These are phyloP conservation scores for Apoda limacodes DNA, from an alignment of 2,888 invertebrate species.

Conservation along the genomic window DNA sequence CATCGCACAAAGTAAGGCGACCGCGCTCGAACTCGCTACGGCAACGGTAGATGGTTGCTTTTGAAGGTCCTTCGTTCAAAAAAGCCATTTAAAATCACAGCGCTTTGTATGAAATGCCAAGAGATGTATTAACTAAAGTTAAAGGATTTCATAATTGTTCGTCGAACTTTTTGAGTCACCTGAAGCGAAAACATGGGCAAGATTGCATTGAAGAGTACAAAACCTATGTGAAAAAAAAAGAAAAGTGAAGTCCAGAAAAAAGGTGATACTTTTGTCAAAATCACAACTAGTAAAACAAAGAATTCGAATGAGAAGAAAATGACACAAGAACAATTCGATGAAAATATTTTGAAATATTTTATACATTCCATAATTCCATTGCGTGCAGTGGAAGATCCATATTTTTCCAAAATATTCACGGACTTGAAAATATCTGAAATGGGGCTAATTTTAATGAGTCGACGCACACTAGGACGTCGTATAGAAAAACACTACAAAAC, in stretches of 20 bases:
- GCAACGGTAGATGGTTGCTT: too few relatives aligned
- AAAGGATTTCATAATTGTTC: slow-evolving; percentile 15
- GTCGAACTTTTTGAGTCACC: slow-evolving; percentile 14
- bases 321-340: slow-evolving; percentile 10
- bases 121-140: slow-evolving; percentile 10
- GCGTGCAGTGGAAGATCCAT: slow-evolving; percentile 16
- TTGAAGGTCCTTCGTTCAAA: too few relatives aligned
- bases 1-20: too few relatives aligned
- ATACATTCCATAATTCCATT: slow-evolving; percentile 18
- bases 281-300: slow-evolving; percentile 3
- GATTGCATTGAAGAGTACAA: slow-evolving; percentile 11
- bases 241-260: too few relatives aligned
- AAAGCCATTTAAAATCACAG: too few relatives aligned
- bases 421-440: slow-evolving; percentile 16
- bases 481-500: slow-evolving; percentile 13
- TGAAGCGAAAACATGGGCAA: slow-evolving; percentile 15
- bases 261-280: slow-evolving; percentile 3
- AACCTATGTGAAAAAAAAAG: slow-evolving; percentile 11
- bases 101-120: slow-evolving; percentile 10
- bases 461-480: slow-evolving; percentile 10
- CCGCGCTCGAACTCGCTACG: too few relatives aligned
- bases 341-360: slow-evolving; percentile 14
- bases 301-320: slow-evolving; percentile 3
- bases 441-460: slow-evolving; percentile 12
- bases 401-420: slow-evolving; percentile 12